These are phyloP conservation scores for Caenorhabditis angaria DNA, from an alignment of 2,888 invertebrate species.

Conservation along the genomic window DNA sequence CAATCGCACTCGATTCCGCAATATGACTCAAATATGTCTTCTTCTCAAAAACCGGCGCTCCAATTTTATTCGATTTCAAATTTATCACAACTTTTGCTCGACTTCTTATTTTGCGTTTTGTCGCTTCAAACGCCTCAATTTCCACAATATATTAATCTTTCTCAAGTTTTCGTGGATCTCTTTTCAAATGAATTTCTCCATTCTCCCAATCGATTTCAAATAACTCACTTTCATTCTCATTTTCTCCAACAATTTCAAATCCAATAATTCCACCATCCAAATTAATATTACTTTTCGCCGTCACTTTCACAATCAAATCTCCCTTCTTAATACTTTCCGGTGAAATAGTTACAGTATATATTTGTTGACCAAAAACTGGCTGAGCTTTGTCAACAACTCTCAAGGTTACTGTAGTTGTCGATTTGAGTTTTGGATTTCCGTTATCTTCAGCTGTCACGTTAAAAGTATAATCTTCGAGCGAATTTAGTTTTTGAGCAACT, in stretches of 20 bases:
- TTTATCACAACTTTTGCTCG: slow-evolving; percentile 73
- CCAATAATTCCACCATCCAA: slow-evolving; percentile 20
- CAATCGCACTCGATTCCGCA: slow-evolving; percentile 47
- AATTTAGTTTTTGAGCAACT: slow-evolving; percentile 24
- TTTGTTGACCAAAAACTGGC: slow-evolving; percentile 91
- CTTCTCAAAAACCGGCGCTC: slow-evolving; percentile 67
- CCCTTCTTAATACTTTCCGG: slow-evolving; percentile 19
- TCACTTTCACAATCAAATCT: slow-evolving; percentile 40
- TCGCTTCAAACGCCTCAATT: slow-evolving; percentile 89
- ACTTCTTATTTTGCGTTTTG: slow-evolving; percentile 62
- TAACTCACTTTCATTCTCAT: background rate
- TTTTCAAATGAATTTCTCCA: slow-evolving; percentile 77
- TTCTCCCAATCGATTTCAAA: slow-evolving; percentile 37
- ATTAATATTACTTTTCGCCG: background rate
- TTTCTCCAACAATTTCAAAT: slow-evolving; percentile 8
- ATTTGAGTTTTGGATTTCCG: slow-evolving; percentile 75
- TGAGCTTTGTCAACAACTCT: slow-evolving; percentile 88
- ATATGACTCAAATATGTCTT: slow-evolving; percentile 50
- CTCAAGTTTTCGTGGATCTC: slow-evolving; percentile 6
- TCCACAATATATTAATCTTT: slow-evolving; percentile 81
- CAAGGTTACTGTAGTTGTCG: slow-evolving; percentile 81
- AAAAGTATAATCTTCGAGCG: slow-evolving; percentile 43
- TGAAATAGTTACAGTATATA: slow-evolving; percentile 78
- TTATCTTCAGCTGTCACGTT: slow-evolving; percentile 37
- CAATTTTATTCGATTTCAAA: slow-evolving; percentile 61